phyloP scores from a whole-genome alignment of 1,140 invertebrate species.

The Melipona quadrifasciata region DNA sequence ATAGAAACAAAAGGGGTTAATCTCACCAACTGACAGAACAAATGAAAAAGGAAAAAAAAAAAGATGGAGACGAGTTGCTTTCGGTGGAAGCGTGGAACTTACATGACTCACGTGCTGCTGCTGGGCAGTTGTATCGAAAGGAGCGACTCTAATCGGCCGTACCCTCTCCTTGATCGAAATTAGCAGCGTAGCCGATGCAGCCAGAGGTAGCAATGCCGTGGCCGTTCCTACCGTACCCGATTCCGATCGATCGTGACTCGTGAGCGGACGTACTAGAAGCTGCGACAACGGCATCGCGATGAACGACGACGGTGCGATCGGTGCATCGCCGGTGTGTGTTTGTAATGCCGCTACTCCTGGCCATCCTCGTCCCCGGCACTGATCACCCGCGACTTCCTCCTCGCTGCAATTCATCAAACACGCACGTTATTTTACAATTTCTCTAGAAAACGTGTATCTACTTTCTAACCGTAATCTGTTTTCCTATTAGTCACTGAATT shows the following conservation, averaged over 20 bases:
- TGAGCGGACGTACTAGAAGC: slow-evolving; percentile 44
- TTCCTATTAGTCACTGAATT: too few species aligned
- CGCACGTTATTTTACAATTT: background rate
- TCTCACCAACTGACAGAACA: background rate
- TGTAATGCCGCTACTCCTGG: slow-evolving; percentile 40
- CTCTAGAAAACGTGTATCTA: background rate
- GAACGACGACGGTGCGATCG: slow-evolving; percentile 40
- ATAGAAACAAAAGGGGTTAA: background rate
- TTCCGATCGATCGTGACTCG: slow-evolving; percentile 54
- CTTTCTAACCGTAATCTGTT: too few species aligned
- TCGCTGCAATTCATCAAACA: slow-evolving; percentile 38
- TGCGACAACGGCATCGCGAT: slow-evolving; percentile 51
- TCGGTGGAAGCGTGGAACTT: slow-evolving; percentile 28
- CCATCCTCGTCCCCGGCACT: slow-evolving; percentile 47
- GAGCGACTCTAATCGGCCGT: slow-evolving; percentile 54
- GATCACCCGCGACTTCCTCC: slow-evolving; percentile 11
- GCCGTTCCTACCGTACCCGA: slow-evolving; percentile 51
- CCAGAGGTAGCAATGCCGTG: slow-evolving; percentile 43
- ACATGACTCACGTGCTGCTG: slow-evolving; percentile 59
- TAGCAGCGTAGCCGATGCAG: slow-evolving; percentile 38
- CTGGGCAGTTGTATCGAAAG: slow-evolving; percentile 36
- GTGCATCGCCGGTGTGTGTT: slow-evolving; percentile 39
- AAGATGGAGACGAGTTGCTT: background rate
- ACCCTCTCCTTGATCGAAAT: slow-evolving; percentile 54
- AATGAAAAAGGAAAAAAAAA: background rate